A percentile compares a stretch with the other conserved stretches of the same genome.
Conservation (phyloP, 2,888 invertebrate species). For the Polymixis flavicincta region DNA sequence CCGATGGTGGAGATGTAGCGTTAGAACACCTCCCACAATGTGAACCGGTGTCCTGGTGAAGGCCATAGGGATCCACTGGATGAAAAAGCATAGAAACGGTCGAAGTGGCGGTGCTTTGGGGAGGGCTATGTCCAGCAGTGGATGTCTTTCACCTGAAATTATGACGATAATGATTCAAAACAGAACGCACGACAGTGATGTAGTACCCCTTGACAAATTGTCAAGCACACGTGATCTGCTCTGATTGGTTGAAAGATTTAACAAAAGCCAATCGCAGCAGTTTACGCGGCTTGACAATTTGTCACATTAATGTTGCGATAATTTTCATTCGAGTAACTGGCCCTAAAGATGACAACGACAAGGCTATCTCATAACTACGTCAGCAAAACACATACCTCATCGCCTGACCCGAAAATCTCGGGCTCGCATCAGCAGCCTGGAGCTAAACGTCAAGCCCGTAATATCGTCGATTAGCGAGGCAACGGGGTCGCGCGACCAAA, state of each 20-base stretch:
- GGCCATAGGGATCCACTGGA: too few relatives aligned
- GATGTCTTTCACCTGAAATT: too few relatives aligned
- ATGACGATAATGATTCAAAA: too few relatives aligned
- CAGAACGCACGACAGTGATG: too few relatives aligned
- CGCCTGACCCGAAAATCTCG: constrained; percentile 59
- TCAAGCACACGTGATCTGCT: background rate
- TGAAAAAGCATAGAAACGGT: too few relatives aligned
- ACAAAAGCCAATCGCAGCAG: background rate
- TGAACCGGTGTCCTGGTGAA: too few relatives aligned
- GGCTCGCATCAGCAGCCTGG: constrained; percentile 61
- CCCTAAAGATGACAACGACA: background rate
- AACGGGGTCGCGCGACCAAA: constrained; percentile 74
- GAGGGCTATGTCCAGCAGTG: too few relatives aligned
- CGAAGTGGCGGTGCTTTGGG: too few relatives aligned
- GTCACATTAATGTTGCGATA: background rate
- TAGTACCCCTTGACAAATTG: too few relatives aligned
- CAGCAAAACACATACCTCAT: constrained; percentile 30
- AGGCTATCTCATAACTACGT: background rate
- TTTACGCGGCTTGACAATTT: background rate
- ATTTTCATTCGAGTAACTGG: background rate
- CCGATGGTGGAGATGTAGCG: too few relatives aligned
- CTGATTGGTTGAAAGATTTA: background rate
- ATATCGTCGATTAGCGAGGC: constrained; percentile 77
- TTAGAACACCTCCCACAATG: too few relatives aligned
- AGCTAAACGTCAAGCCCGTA: constrained; percentile 73